These are phyloP conservation scores for Papio anubis DNA, from an alignment of 2,113 vertebrate species.

Conservation along the genomic window DNA sequence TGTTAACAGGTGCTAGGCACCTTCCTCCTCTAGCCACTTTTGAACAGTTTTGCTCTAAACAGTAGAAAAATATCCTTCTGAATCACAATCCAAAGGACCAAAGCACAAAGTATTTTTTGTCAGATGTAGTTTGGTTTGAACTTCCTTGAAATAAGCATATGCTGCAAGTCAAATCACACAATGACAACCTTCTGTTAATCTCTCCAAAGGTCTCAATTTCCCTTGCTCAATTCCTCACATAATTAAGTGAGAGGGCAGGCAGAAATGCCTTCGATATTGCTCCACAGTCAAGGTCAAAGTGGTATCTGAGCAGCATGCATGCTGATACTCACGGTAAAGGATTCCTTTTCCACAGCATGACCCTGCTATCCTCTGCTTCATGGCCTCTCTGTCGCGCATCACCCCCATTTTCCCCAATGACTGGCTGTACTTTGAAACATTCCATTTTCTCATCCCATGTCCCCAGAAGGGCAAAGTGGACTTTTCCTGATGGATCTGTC, in stretches of 20 bases:
- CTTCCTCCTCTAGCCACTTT: not conserved
- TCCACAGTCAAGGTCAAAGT: not conserved
- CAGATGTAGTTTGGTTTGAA: not conserved
- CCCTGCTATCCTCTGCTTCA: constrained; percentile 88
- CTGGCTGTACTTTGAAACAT: constrained; percentile 89
- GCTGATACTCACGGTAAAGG: constrained; percentile 93
- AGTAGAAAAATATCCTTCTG: not conserved
- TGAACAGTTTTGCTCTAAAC: not conserved
- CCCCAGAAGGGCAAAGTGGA: constrained; percentile 93
- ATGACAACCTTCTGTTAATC: not conserved
- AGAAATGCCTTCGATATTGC: not conserved
- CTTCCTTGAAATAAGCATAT: not conserved
- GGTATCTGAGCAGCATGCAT: not conserved
- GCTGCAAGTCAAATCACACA: not conserved
- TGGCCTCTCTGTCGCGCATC: constrained; percentile 91
- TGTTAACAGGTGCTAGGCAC: not conserved
- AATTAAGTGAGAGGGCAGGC: not conserved
- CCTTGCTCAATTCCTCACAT: not conserved
- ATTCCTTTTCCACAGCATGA: constrained; percentile 93
- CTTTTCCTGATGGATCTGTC: constrained; percentile 91
- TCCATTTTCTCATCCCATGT: constrained; percentile 99
- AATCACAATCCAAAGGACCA: not conserved
- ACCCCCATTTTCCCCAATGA: constrained; percentile 88
- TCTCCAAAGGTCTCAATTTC: not conserved
- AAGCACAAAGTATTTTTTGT: not conserved